phyloP scores from a whole-genome alignment of 2,888 invertebrate genomes.

The Trissolcus brochymenae region DNA sequence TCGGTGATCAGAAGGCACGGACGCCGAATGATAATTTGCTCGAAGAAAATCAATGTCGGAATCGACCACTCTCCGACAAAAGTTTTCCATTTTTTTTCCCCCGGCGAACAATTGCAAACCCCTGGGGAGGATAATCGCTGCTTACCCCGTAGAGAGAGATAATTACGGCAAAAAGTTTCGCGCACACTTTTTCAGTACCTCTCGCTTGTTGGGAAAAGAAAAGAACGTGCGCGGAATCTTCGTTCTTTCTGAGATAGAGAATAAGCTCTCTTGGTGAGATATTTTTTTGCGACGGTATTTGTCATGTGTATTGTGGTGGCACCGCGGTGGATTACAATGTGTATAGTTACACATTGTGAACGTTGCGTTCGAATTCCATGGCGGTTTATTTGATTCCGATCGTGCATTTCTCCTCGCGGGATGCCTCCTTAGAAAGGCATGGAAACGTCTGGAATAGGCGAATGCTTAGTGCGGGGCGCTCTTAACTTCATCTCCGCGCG shows the following conservation, averaged over 20 bases:
- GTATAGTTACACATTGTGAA: conserved; percentile 40
- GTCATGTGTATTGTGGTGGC: conserved; percentile 43
- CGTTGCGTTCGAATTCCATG: conserved; percentile 40
- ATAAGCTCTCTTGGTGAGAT: conserved; percentile 10
- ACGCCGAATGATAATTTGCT: conserved; percentile 8
- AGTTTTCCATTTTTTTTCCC: no score
- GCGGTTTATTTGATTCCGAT: conserved; percentile 35
- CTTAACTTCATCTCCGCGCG: conserved; percentile 52
- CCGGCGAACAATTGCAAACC: background rate
- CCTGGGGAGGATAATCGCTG: conserved; percentile 7
- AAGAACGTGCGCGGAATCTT: conserved; percentile 34
- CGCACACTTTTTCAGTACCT: conserved; percentile 9
- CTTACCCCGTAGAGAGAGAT: conserved; percentile 9
- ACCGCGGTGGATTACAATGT: conserved; percentile 46
- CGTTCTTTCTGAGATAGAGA: conserved; percentile 4
- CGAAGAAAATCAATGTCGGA: conserved; percentile 9
- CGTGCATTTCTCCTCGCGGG: conserved; percentile 51
- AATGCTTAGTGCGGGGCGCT: conserved; percentile 40
- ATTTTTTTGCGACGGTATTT: conserved; percentile 36
- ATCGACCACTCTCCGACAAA: background rate
- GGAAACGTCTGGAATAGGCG: conserved; percentile 56
- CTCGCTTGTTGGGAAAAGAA: background rate
- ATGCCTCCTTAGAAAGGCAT: conserved; percentile 59
- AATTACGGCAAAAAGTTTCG: conserved; percentile 32
- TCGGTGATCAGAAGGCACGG: conserved; percentile 5